Conservation (phyloP, 2,113 vertebrate species). For the Tetraodon nigroviridis region DNA sequence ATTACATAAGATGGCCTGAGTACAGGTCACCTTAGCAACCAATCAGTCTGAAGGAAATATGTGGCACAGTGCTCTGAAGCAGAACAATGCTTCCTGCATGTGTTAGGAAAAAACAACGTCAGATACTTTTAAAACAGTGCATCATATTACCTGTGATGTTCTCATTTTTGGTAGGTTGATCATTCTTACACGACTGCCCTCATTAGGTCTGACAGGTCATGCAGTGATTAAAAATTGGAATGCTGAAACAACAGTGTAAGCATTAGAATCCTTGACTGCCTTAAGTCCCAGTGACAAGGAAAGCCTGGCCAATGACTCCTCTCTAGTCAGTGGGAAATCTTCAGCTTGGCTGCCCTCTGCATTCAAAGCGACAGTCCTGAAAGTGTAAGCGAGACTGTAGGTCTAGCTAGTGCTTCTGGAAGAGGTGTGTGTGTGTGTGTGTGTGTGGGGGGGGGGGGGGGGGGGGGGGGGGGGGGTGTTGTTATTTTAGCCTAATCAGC, state of each 20-base stretch:
- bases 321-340: conserved; percentile 86
- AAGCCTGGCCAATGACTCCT: conserved; percentile 88
- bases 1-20: conserved; percentile 43
- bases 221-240: conserved; percentile 96
- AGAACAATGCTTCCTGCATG: background rate
- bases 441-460: too few species aligned
- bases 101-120: conserved; percentile 13
- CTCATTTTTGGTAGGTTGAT: conserved; percentile 82
- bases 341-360: conserved; percentile 85
- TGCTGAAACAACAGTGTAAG: conserved; percentile 93
- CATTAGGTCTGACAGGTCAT: conserved; percentile 94
- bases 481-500: conserved; percentile 62
- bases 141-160: conserved; percentile 67
- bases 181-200: conserved; percentile 79
- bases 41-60: conserved; percentile 16
- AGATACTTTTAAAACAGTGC: conserved; percentile 36
- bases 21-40: conserved; percentile 49
- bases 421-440: too few species aligned
- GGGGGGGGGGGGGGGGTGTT: conserved; percentile 53
- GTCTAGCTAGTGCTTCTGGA: conserved; percentile 60
- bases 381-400: conserved; percentile 57
- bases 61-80: background rate
- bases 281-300: conserved; percentile 91
- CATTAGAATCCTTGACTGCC: conserved; percentile 91
- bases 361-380: conserved; percentile 81